Base-by-base conservation (phyloP, 2,797 vertebrate species). In the Echiichthys vipera region DNA sequence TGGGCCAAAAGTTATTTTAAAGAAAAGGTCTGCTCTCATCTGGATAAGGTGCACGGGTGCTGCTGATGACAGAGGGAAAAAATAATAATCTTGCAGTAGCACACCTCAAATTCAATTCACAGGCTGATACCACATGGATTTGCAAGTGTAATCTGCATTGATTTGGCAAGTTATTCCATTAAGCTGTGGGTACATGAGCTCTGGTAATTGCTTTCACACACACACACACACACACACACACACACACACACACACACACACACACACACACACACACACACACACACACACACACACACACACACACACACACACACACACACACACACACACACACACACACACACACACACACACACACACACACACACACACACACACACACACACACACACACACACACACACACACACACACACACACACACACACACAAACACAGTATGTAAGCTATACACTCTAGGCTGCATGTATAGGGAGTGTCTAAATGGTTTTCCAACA, bases 81-180 rank as follows among this genome's bases (percentile, higher is more conserved):
- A 70, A 30, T 18, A 63, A 50, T 78, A 40, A 73, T 67, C 49
- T 18, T 27, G 70, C 61, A 47, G 67, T 50, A 30, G 20, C 57
- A 75, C 54, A 46, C 27, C 65, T 80, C 53, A 80, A 83, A 84
- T 80, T 83, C 36, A 83, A 77, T 86, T 61, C 65, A 50, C 5
- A 8, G 37, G 29, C 54, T 71, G 76, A 82, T 78, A 80, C 80
- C 70, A 62, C 78, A 24, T 22, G 74, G 81, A 78, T 80, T 74
- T 66, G 65, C 71, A 74, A 74, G 74, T 66, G 40, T 78, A 81
- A 81, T 86, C 71, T 77, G 54, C 80, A 80, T 58, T 78, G 78
- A 86, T 79, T 81, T 70, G 63, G 40, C 45, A 57, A 57, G 50
- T 84, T 83, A 84, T 84, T 89, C 74, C 65, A 73, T 80, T 83